These are phyloP conservation scores for Trachythela sp. DNA, from an alignment of 64 coral and sea anemone genomes.

Conservation along the genomic window DNA sequence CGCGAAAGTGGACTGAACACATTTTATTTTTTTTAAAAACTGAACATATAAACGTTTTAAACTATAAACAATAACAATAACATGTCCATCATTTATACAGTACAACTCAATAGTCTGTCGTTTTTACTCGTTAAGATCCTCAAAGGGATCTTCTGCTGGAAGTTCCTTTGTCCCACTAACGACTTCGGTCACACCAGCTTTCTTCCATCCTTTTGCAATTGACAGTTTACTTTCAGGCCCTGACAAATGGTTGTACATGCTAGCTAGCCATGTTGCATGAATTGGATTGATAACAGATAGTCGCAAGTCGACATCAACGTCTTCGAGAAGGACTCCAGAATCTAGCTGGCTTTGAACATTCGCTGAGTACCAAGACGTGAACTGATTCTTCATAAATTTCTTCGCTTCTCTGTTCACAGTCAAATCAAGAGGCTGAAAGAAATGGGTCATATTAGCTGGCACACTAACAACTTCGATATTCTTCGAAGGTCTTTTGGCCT, in stretches of 20 bases:
- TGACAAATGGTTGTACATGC: constrained; percentile 48
- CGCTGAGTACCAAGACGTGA: constrained; percentile 49
- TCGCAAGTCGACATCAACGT: constrained; percentile 45
- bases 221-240: constrained; percentile 37
- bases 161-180: neutral
- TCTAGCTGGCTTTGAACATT: no score
- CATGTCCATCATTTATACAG: no score
- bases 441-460: constrained; percentile 50
- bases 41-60: no score
- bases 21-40: no score
- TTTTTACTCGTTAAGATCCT: no score
- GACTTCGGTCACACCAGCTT: constrained; percentile 38
- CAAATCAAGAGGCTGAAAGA: constrained; percentile 45
- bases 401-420: constrained; percentile 46
- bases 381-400: constrained; percentile 45
- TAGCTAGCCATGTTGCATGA: constrained; percentile 47
- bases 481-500: constrained; percentile 36
- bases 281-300: constrained; percentile 43
- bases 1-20: no score
- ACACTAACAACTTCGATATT: constrained; percentile 35
- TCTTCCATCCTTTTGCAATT: constrained; percentile 56
- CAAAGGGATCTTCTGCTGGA: no score
- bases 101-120: no score
- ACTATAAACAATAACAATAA: no score
- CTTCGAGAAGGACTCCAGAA: no score